Percentiles rank a stretch among this genome's conserved stretches.
Evolutionary conservation across 2,888 invertebrate species (phyloP).

Genomic region (Perdita meconis): DNA sequence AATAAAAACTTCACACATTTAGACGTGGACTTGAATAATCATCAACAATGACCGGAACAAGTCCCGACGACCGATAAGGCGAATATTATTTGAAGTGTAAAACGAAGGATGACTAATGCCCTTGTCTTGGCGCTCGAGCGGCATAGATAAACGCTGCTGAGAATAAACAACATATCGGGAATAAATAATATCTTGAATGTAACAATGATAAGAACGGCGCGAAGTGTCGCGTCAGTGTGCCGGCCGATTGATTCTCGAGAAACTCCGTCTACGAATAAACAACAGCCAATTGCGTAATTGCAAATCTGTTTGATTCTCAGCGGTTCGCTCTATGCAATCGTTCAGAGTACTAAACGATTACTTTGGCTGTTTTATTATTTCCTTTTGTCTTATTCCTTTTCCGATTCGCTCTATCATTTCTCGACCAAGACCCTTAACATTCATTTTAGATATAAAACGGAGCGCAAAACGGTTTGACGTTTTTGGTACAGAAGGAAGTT

Average conservation of each 20-base stretch:
- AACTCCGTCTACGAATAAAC: constrained; percentile 32
- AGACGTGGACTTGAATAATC: neutral
- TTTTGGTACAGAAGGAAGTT: no score
- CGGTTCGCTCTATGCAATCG: neutral
- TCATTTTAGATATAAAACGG: no score
- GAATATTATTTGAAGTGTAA: constrained; percentile 18
- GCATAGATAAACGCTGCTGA: constrained; percentile 6
- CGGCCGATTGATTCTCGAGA: constrained; percentile 12
- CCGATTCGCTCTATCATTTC: no score
- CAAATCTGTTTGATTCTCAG: no score
- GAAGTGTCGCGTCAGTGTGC: constrained; percentile 24
- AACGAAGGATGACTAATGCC: constrained; percentile 35
- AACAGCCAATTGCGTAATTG: constrained; percentile 36
- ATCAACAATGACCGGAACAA: neutral
- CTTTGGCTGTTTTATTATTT: no score
- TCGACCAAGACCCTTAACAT: no score
- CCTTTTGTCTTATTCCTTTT: no score
- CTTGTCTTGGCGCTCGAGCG: constrained; percentile 1
- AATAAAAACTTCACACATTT: no score
- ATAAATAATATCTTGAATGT: constrained; percentile 11
- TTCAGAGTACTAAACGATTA: neutral
- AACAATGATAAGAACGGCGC: constrained; percentile 1
- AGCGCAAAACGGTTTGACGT: no score
- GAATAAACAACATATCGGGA: constrained; percentile 15
- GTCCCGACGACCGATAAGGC: constrained; percentile 13